Evolutionary conservation across 2,888 invertebrate genomes (phyloP).

Genomic region (Drosophila pseudotalamancana): DNA sequence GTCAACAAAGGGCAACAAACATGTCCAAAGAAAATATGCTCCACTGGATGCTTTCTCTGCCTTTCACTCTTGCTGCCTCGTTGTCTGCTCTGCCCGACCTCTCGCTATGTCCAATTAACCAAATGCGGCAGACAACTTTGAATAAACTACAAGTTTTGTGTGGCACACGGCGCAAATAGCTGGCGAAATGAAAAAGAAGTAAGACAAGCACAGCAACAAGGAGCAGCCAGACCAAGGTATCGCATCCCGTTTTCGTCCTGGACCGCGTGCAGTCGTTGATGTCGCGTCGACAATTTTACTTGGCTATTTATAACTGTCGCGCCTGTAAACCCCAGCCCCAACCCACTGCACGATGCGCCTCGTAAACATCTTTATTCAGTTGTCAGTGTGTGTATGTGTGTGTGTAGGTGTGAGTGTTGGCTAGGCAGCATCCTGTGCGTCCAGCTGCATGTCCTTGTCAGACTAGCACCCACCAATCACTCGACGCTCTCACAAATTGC

Average conservation of each 20-base stretch:
- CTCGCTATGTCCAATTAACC: conserved; percentile 22
- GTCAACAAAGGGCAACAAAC: conserved; percentile 47
- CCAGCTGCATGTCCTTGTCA: conserved; percentile 31
- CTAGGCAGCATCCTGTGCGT: conserved; percentile 23
- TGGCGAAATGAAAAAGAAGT: conserved; percentile 21
- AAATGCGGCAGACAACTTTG: conserved; percentile 56
- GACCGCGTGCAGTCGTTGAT: conserved; percentile 13
- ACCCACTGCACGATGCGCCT: conserved; percentile 1
- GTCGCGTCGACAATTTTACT: conserved; percentile 68
- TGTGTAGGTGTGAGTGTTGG: conserved; percentile 25
- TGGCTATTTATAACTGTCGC: conserved; percentile 77
- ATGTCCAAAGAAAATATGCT: conserved; percentile 56
- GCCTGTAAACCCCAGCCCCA: conserved; percentile 6
- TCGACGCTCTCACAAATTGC: conserved; percentile 73
- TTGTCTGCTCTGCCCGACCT: neutral
- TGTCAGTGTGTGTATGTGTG: conserved; percentile 16
- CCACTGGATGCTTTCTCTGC: conserved; percentile 2
- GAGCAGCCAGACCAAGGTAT: conserved; percentile 52
- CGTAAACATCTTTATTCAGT: conserved; percentile 63
- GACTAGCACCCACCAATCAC: conserved; percentile 67
- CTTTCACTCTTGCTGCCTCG: neutral
- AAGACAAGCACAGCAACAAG: conserved; percentile 2
- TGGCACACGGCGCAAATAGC: conserved; percentile 43
- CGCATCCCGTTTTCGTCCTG: conserved; percentile 34
- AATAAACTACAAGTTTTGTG: conserved; percentile 72